These are phyloP conservation scores for Montifringilla adamsi DNA, from an alignment of 2,113 vertebrate genomes.

Conservation along the genomic window DNA sequence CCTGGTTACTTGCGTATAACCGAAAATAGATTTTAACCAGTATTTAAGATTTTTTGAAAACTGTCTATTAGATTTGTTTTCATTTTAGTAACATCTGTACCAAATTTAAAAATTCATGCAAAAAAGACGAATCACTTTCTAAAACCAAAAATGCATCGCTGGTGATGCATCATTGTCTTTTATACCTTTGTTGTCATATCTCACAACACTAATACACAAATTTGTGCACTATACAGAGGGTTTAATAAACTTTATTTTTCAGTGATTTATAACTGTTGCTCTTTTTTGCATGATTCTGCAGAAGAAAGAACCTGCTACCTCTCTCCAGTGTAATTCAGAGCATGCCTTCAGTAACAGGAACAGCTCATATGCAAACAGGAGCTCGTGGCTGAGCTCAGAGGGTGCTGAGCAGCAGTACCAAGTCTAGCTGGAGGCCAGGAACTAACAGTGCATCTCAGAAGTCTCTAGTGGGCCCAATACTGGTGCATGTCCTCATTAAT, in stretches of 20 bases:
- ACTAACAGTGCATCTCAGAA: not conserved
- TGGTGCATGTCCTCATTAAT: not conserved
- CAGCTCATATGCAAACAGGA: not conserved
- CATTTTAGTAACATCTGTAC: conserved; percentile 14
- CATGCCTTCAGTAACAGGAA: not conserved
- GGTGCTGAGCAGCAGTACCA: not conserved
- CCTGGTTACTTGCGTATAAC: fast-evolving
- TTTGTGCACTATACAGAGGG: not conserved
- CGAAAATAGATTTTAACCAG: not conserved
- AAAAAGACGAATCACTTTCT: conserved; percentile 26
- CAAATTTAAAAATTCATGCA: not conserved
- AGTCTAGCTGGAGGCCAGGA: not conserved
- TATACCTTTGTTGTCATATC: not conserved
- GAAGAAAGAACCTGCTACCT: not conserved
- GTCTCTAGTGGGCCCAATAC: not conserved
- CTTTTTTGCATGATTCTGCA: not conserved
- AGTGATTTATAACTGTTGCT: not conserved
- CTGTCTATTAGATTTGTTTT: not conserved
- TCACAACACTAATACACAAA: not conserved
- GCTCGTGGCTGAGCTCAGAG: not conserved
- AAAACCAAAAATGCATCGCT: not conserved
- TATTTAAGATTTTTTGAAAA: not conserved
- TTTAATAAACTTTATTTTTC: conserved; percentile 15
- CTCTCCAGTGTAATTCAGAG: not conserved
- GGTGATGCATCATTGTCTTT: conserved; percentile 18